Evolutionary conservation across 1,140 invertebrate genomes (phyloP).

Genomic region (Leptestheria dahalacensis): DNA sequence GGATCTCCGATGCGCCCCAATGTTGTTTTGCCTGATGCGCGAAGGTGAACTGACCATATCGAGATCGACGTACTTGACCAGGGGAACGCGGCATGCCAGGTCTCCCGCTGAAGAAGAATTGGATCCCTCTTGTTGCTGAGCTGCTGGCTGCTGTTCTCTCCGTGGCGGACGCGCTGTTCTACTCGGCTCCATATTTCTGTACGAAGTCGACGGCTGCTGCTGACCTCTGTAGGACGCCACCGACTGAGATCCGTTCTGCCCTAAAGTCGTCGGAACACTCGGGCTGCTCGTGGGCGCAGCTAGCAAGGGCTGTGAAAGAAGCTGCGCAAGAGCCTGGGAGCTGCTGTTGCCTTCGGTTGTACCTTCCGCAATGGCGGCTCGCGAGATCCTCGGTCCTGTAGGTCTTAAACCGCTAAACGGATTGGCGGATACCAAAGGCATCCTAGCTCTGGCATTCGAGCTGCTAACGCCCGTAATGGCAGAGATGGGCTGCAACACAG

Average conservation of each 20-base stretch:
- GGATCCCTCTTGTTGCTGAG: neutral
- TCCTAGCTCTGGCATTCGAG: neutral
- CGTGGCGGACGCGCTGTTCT: neutral
- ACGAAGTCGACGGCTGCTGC: neutral
- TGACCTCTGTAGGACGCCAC: too few relatives aligned
- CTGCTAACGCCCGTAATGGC: conserved; percentile 9
- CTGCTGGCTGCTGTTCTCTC: conserved; percentile 1
- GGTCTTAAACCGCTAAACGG: neutral
- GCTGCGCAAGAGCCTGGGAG: neutral
- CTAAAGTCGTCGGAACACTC: neutral
- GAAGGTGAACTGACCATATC: conserved; percentile 15
- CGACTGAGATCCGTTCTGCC: neutral
- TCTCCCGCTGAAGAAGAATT: neutral
- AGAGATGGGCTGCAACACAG: conserved; percentile 2
- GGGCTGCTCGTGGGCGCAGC: neutral
- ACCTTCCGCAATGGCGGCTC: neutral
- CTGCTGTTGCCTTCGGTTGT: neutral
- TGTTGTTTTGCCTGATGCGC: neutral
- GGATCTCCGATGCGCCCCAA: neutral
- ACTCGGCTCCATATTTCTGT: neutral
- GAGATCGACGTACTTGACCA: conserved; percentile 16
- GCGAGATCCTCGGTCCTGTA: neutral
- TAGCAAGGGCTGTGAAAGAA: neutral
- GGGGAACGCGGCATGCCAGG: conserved; percentile 2
- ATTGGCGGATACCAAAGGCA: neutral